Evolutionary conservation across 2,888 invertebrate species (phyloP).

Genomic region (Tachina grossa): DNA sequence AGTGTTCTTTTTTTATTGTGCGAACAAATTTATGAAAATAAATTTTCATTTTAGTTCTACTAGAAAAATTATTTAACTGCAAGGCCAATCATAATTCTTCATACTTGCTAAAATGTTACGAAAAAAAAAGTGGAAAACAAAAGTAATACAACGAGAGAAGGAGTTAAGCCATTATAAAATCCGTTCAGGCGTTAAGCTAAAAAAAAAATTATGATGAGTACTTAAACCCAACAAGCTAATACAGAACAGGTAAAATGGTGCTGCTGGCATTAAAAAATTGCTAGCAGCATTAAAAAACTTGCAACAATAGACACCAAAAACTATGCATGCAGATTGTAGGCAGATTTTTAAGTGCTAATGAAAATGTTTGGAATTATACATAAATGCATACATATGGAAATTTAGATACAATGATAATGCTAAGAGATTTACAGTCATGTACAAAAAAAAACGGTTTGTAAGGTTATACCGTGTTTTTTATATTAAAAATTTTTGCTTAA

Average conservation of each 20-base stretch:
- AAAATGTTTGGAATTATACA: not conserved
- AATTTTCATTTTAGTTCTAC: not conserved
- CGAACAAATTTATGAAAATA: not conserved
- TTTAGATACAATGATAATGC: not conserved
- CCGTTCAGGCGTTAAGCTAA: slow-evolving; percentile 38
- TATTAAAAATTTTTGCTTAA: too few relatives aligned
- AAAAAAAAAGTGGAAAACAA: slow-evolving; percentile 4
- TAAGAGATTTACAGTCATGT: not conserved
- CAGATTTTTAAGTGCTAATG: not conserved
- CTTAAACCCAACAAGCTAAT: slow-evolving; percentile 38
- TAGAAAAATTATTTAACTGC: slow-evolving; percentile 24
- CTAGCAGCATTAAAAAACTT: slow-evolving; percentile 33
- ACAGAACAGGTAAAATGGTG: slow-evolving; percentile 34
- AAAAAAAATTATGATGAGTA: slow-evolving; percentile 31
- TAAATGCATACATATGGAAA: not conserved
- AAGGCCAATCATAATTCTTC: slow-evolving; percentile 50
- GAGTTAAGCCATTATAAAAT: slow-evolving; percentile 33
- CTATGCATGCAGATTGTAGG: not conserved
- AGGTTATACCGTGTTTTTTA: too few relatives aligned
- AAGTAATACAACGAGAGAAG: not conserved
- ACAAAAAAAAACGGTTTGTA: too few relatives aligned
- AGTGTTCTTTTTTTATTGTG: slow-evolving; percentile 11
- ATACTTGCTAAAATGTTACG: not conserved
- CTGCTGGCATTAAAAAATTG: slow-evolving; percentile 6
- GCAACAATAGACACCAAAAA: slow-evolving; percentile 9